Evolutionary conservation across 2,888 invertebrate species (phyloP), one percentile per base, ranked within the genome.

Genomic region (Acrobasis suavella): DNA sequence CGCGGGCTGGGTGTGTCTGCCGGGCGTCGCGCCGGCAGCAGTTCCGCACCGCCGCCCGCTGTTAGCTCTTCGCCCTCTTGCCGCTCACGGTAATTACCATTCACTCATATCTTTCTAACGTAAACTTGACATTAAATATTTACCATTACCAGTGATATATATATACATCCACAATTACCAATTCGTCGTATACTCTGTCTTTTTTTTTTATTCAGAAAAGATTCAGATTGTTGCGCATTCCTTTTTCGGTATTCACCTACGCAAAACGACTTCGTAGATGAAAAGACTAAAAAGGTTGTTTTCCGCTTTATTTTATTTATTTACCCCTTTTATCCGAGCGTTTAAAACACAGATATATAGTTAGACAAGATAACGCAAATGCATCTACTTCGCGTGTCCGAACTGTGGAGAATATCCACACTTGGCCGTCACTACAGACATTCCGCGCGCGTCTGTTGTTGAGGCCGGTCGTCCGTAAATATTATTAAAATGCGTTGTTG

Each of bases 1-100:
- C 88, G 91, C 79, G 81, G 77, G 73, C 78, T 82, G 91, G 90
- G 91, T 87, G 91, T 91, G 91, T 89, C 90, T 82, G 73, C 72
- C 78, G 72, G 73, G 73, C 77, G 77, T 72, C 70, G 72, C 79
- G 78, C 77, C 78, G 76, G 75, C 87, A 82, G 82, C 85, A 89
- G 89, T 89, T 80, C 82, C 84, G 83, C 82, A 80, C 71, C 74
- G 67, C 60, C 66, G 69, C 66, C 67, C 65, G 63, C 69, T 70
- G 71, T 69, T 76, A 73, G 69, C 67, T 71, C 71, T 75, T 70
- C 70, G 72, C 77, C 71, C 72, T 69, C 67, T 68, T 70, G 72
- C 68, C 73, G 62, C 65, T 58, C 64, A 67, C 75, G 83, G 83
- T 83, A 83, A 82, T 69, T 83, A 80, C 72, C 68, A 69, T 72